Evolutionary conservation across 2,113 vertebrate species (phyloP), one percentile per base, ranked within the genome.

Genomic region (Rhinopithecus roxellana): DNA sequence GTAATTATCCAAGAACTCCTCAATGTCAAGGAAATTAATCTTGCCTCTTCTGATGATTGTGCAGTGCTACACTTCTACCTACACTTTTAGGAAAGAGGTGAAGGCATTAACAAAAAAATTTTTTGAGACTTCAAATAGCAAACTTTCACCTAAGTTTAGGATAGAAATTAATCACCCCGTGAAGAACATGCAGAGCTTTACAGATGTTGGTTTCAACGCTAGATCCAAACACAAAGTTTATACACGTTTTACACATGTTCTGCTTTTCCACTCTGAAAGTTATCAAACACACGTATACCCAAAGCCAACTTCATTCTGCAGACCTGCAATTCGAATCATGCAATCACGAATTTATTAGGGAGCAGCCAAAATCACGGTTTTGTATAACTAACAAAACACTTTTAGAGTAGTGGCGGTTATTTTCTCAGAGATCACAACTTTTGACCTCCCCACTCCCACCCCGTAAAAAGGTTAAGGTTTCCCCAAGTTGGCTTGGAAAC

Each of bases 391-490:
- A 6, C 1, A 40, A 87, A 55, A 72, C 1, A 59, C 45, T 48
- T 9, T 3, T 2, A 77, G 8, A n/a, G 67, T 0, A n/a, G 10
- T 2, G 35, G 13, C 10, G 1, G 5, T 23, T 3, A 8, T 1
- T n/a, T n/a, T 40, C 38, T 79, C 38, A 10, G 9, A 18, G 64
- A 85, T 84, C 70, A 22, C 13, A n/a, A 27, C 32, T 67, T 48
- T 64, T 4, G 4, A n/a, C 32, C 8, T 57, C 6, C 0, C 6
- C 3, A 4, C 8, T 4, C 43, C 40, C 17, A 6, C 3, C 8
- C 22, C 27, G 0, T 27, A 14, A 57, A 14, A 11, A 14, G 11
- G 30, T 32, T 3, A 10, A 1, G 7, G 45, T 4, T 18, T 8
- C 48, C n/a, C 12, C 6, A 40, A 38, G 18, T 25, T 38, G 38